Base-by-base conservation (phyloP, 2,113 vertebrate genomes). In the Oncorhynchus mykiss region DNA sequence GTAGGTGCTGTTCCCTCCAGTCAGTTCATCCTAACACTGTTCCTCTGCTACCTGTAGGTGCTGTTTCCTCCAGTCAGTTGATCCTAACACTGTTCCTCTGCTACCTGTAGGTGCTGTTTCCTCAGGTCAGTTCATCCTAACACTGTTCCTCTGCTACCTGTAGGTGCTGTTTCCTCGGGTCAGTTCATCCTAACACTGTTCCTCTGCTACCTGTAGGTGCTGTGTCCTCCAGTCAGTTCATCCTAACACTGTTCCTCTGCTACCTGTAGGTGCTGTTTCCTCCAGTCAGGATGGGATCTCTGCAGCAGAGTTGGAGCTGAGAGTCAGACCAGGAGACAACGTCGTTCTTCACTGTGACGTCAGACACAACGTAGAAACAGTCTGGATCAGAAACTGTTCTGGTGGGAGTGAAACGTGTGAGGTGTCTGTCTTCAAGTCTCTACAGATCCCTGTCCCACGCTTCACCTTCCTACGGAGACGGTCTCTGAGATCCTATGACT, bases 301-400 rank as follows among this genome's bases (percentile, higher is more conserved):
- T 69, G 79, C 73, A 34, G 31, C n/a, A 71, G 79, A 76, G 29
- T 49, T 76, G 20, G 14, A 78, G n/a, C 16, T 62, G 59, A 62
- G 12, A 59, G 76, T 81, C 54, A 67, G 62, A 68, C 49, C n/a
- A 68, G 82, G 82, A 76, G 82, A 74, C 24, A 67, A 24, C 16
- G 29, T 67, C 2, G 14, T 25, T 39, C 66, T 67, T 9, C 11
- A 34, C 16, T 67, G 66, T 67, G 66, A 67, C 29, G 2, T 25
- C 29, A 67, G 66, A 18, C 4, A 2, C 4, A 29, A 13, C 14
- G 34, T 27, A 67, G 66, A 25, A n/a, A 67, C 66, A 29, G 66
- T 45, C 39, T 45, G 39, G 39, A 11, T 45, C 8, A 45, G 39
- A 45, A 45, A 45, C 39, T 11, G 39, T 45, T 45, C 39, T 45